Percentiles rank a stretch among this genome's conserved stretches.
phyloP scores from a whole-genome alignment of 2,113 vertebrate genomes.

The Etheostoma cragini region DNA sequence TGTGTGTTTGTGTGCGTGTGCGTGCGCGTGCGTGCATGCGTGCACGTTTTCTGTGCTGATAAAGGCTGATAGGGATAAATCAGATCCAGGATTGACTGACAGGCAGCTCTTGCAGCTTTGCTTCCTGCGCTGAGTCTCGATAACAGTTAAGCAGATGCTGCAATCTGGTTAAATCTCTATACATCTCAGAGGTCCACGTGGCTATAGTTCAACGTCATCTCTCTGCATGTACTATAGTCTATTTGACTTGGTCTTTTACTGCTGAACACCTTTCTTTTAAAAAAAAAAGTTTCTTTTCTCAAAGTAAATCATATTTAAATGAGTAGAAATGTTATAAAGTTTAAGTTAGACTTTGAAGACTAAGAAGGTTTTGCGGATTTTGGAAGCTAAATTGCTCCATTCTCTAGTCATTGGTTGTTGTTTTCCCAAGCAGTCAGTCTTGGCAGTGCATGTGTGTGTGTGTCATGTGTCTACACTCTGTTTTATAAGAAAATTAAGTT shows the following conservation, averaged over 20 bases:
- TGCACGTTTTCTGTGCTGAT: background rate
- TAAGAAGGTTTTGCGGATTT: background rate
- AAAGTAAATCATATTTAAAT: background rate
- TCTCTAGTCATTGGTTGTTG: background rate
- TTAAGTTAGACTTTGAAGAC: background rate
- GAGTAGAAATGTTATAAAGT: background rate
- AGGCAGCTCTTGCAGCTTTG: slow-evolving; percentile 7
- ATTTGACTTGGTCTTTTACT: background rate
- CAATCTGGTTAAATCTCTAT: slow-evolving; percentile 7
- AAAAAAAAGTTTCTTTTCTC: background rate
- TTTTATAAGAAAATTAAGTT: slow-evolving; percentile 56
- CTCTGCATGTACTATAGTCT: background rate
- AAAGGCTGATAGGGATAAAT: slow-evolving; percentile 2
- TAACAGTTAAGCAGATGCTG: background rate
- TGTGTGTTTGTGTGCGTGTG: background rate
- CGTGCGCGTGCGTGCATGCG: no score
- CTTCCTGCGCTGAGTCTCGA: slow-evolving; percentile 25
- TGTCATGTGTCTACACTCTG: slow-evolving; percentile 52
- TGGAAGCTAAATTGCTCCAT: background rate
- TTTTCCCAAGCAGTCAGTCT: background rate
- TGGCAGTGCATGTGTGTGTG: background rate
- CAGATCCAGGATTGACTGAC: slow-evolving; percentile 5
- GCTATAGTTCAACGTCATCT: background rate
- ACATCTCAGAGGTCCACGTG: slow-evolving; percentile 3
- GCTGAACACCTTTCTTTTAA: background rate